These are phyloP conservation scores for Cryptotermes secundus DNA, from an alignment of 1,140 invertebrate genomes.

Conservation along the genomic window DNA sequence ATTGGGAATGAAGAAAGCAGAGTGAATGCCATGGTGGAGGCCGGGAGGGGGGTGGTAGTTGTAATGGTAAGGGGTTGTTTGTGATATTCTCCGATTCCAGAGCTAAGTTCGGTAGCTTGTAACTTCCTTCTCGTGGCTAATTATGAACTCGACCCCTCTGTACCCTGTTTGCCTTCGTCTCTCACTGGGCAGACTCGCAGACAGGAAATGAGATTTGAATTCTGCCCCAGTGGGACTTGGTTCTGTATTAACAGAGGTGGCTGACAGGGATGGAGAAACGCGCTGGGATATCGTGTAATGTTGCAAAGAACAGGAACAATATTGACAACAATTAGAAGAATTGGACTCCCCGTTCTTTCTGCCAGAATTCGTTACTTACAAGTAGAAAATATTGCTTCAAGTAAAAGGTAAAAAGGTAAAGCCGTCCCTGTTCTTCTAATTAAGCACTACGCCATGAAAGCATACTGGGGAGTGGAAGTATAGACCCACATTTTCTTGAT, in stretches of 20 bases:
- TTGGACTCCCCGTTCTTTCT: too few species aligned
- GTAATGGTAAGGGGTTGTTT: background rate
- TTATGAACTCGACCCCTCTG: constrained; percentile 8
- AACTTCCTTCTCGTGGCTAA: constrained; percentile 31
- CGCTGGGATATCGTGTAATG: too few species aligned
- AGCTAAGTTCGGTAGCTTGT: background rate
- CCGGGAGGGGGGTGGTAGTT: background rate
- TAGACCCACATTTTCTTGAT: too few species aligned
- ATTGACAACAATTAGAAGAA: too few species aligned
- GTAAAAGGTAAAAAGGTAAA: too few species aligned
- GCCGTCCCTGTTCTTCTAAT: too few species aligned
- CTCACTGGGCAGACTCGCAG: background rate
- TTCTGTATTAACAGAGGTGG: background rate
- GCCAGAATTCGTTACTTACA: too few species aligned
- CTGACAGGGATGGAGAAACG: background rate
- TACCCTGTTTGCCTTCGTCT: background rate
- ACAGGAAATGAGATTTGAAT: constrained; percentile 29
- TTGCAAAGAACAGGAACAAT: too few species aligned
- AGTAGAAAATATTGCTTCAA: too few species aligned
- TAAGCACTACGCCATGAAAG: too few species aligned
- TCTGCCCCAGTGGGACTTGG: constrained; percentile 17
- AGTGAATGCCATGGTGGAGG: background rate
- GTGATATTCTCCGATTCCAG: constrained; percentile 31
- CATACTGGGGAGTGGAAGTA: too few species aligned
- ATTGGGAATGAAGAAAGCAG: constrained; percentile 31